Base-by-base conservation (phyloP, 2,113 vertebrate species). In the Garra rufa region DNA sequence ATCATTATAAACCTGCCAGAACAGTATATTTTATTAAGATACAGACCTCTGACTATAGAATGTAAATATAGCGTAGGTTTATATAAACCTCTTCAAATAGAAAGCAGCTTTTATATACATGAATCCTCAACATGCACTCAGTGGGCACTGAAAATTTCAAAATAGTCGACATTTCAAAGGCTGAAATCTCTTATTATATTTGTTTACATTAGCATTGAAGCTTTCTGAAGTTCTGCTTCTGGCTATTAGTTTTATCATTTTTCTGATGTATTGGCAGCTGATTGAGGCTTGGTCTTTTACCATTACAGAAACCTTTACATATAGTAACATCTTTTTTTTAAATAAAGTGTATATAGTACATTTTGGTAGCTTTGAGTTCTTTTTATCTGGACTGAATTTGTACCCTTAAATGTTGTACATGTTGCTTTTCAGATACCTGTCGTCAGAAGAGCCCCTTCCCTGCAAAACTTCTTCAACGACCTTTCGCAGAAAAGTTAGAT, bases 401-500 rank as follows among this genome's bases (percentile, higher is more conserved):
- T 83, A 43, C 59, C n/a, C 59, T 74, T 57, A 82, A 76, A 82
- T 67, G 28, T 41, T 86, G 48, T 52, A 55, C 52, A 76, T 86
- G 57, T 85, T 79, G 77, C 75, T 50, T 85, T 87, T 52, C 85
- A 89, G 88, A 80, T 85, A 55, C 70, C 77, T 57, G 67, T 87
- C 44, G 61, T 85, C 34, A 65, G 74, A 76, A 85, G 80, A 82
- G 85, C 63, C 61, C 81, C 71, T 19, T 87, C 85, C n/a, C 81
- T 89, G 28, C 85, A 83, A 75, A 87, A 83, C 57, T 77, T 85
- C 88, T 77, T 85, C 76, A 74, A 61, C 13, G 34, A 87, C 55
- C 83, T 52, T 44, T 81, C 43, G 73, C 83, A 82, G 55, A 87
- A 85, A 81, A 50, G 67, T 52, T 85, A 34, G 81, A 28, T 28